Base-by-base conservation (phyloP, 1,140 invertebrate species). In the Hyphantria cunea region DNA sequence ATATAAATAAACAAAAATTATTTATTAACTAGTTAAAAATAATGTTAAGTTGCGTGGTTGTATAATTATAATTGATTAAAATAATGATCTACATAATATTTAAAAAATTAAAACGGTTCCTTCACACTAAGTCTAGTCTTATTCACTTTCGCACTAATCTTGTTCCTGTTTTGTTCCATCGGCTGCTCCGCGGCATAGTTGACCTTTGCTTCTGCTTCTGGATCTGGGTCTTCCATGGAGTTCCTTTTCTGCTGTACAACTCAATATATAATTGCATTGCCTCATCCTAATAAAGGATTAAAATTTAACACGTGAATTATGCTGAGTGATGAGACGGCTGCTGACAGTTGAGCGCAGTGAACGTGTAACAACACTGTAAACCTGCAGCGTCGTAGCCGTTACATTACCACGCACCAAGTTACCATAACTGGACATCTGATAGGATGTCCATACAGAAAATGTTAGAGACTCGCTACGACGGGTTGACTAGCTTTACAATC, bases 401-500 rank as follows among this genome's bases (percentile, higher is more conserved):
- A 90, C 84, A 90, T 88, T 42, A 90, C 76, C 75, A 81, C 86
- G 74, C 87, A 89, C 78, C 76, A 77, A 80, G 72, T 73, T 76
- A 84, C 72, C 72, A 79, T 68, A 74, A 82, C 72, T 78, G 75
- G 80, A 86, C 67, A 77, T 65, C 75, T 79, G 80, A 83, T 74
- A n/a, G 37, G 37, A 39, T n/a, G 37, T 39, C 37, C 37, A 63
- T 81, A 80, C 62, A 84, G 71, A 79, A 80, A 80, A 82, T 89
- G 80, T 88, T 87, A 93, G 71, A 93, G 89, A 84, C 85, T 92
- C 48, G 84, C 90, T 84, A 95, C 77, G 86, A 91, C 92, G 82
- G 92, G 91, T 90, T 93, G 93, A 88, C 95, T 96, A 77, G 92
- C 93, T 93, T 97, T 97, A 93, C 96, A 97, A 94, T 98, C 96